Evolutionary conservation across 1,140 invertebrate species (phyloP), one percentile per base, ranked within the genome.

Genomic region (Drosophila equinoxialis): DNA sequence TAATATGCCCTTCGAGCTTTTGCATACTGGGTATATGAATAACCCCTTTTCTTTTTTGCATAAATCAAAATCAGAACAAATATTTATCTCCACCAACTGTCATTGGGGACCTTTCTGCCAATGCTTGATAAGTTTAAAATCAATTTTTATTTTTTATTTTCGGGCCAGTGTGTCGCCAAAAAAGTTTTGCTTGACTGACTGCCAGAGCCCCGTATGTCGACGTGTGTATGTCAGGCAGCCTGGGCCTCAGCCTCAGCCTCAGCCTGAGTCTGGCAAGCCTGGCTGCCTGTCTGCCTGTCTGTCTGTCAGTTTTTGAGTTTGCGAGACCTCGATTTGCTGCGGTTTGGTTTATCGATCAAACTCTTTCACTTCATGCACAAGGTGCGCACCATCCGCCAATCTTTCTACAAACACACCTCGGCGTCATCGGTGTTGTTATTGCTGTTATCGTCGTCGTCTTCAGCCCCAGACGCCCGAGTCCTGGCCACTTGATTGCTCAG

Each of bases 401-500:
- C 45, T 51, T 23, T 51, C 8, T 23, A 23, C 45, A 33, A 54
- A 33, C n/a, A 33, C 55, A 11, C 57, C 33, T 13, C 26, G 41
- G 13, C 55, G 23, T 66, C 20, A 33, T 30, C 6, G 30, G 30
- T 30, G 30, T 30, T 30, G 30, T 6, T 30, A 30, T 30, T 6
- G 30, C 6, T 30, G 30, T 30, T 6, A 6, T 30, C 30, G 30
- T 30, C 30, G 6, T 30, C 30, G 30, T 30, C 30, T 30, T 5
- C 30, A 10, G 30, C 57, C 65, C 41, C 14, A 17, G 45, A 51
- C 60, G 54, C 57, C 58, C 68, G 26, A 67, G 66, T 65, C 59
- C 69, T 59, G 69, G 72, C 64, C 37, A 68, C 57, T 77, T 77
- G 74, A 77, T 77, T 77, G 74, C 74, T 77, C 74, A 77, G 74